phyloP scores from a whole-genome alignment of 2,888 invertebrate genomes.

The Brassicogethes aeneus region DNA sequence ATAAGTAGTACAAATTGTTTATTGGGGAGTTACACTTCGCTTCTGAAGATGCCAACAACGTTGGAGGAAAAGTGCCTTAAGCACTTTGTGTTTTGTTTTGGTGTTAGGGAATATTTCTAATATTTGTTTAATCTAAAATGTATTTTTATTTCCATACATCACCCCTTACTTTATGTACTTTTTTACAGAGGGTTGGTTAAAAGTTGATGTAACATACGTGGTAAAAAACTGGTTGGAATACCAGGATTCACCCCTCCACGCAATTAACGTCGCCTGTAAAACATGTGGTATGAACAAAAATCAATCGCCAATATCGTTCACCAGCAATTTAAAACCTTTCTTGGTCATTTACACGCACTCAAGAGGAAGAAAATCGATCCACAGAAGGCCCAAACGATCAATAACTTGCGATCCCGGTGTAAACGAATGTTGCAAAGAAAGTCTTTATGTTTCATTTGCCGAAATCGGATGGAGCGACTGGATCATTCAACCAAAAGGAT shows the following conservation, averaged over 20 bases:
- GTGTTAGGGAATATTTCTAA: too few species aligned
- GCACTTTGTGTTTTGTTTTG: too few species aligned
- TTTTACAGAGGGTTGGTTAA: constrained; percentile 67
- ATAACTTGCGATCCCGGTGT: constrained; percentile 60
- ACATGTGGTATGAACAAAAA: constrained; percentile 60
- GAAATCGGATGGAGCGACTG: constrained; percentile 85
- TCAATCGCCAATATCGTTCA: constrained; percentile 59
- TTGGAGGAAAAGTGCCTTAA: too few species aligned
- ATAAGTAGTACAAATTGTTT: too few species aligned
- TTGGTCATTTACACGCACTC: constrained; percentile 71
- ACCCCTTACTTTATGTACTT: too few species aligned
- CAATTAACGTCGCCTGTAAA: constrained; percentile 68
- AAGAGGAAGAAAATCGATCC: constrained; percentile 46
- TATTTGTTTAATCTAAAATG: too few species aligned
- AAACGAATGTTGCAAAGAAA: constrained; percentile 76
- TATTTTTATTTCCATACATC: too few species aligned
- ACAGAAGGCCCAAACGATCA: constrained; percentile 42
- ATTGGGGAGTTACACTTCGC: too few species aligned
- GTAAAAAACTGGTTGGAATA: constrained; percentile 69
- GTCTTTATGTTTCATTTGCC: constrained; percentile 71
- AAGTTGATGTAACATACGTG: constrained; percentile 68
- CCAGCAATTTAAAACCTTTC: constrained; percentile 64
- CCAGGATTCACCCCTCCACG: constrained; percentile 56
- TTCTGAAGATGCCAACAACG: too few species aligned
- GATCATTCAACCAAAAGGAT: constrained; percentile 75